Evolutionary conservation across 2,797 vertebrate genomes (phyloP).

Genomic region (Cygnus olor): DNA sequence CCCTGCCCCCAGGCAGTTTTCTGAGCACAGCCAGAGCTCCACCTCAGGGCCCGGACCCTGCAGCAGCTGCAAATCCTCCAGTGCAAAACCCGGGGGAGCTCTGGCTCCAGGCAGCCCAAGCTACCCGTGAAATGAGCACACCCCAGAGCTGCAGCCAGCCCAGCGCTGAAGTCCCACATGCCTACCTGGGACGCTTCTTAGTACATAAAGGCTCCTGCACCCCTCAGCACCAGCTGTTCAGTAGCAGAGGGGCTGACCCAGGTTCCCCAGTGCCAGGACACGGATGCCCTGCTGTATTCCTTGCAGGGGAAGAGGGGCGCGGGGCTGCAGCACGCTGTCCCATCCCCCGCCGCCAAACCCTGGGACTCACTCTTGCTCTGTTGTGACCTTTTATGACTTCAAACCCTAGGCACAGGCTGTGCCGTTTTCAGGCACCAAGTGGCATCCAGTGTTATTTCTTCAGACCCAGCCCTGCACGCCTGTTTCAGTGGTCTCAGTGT

Average conservation of each 20-base stretch:
- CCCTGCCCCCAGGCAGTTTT: neutral
- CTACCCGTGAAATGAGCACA: accelerated
- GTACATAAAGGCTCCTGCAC: neutral
- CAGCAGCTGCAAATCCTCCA: neutral
- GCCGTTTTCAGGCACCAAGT: neutral
- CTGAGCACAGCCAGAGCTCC: neutral
- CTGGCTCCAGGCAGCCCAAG: neutral
- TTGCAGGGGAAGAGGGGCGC: neutral
- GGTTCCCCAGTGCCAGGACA: neutral
- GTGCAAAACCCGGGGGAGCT: neutral
- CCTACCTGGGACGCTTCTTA: neutral
- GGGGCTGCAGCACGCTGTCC: neutral
- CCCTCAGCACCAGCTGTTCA: neutral
- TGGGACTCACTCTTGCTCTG: neutral
- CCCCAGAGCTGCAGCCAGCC: neutral
- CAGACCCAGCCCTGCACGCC: slow-evolving; percentile 16
- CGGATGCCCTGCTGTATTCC: accelerated
- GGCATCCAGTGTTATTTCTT: slow-evolving; percentile 7
- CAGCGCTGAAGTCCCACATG: neutral
- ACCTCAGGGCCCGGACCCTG: neutral
- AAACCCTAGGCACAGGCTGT: neutral
- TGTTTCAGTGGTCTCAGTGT: slow-evolving; percentile 10
- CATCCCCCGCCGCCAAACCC: accelerated
- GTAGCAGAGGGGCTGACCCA: neutral
- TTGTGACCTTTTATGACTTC: neutral